Percentiles rank a stretch among this genome's conserved stretches.
Evolutionary conservation across 2,113 vertebrate genomes (phyloP).

Genomic region (Gopherus flavomarginatus): DNA sequence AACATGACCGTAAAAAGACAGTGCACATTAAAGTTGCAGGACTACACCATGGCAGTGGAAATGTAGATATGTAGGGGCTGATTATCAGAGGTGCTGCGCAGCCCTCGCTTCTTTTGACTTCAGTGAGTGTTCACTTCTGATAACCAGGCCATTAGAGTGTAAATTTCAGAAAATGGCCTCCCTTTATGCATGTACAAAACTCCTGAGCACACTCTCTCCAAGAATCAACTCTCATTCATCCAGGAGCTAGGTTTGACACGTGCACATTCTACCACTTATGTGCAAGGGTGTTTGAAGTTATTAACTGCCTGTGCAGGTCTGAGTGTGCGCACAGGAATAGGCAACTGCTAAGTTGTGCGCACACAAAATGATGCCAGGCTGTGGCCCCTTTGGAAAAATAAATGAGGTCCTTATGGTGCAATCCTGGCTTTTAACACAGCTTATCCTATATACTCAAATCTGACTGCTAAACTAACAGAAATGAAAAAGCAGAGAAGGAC

Average conservation of each 20-base stretch:
- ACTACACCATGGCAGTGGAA: not conserved
- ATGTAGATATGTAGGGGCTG: not conserved
- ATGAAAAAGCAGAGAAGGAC: not conserved
- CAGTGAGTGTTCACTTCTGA: not conserved
- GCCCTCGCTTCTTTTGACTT: not conserved
- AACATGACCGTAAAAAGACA: not conserved
- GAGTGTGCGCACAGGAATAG: not conserved
- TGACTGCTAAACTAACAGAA: not conserved
- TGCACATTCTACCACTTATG: not conserved
- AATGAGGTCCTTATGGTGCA: not conserved
- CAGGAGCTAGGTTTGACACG: slow-evolving; percentile 7
- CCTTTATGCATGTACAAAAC: not conserved
- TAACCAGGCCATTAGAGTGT: not conserved
- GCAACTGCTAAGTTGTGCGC: not conserved
- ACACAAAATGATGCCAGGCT: not conserved
- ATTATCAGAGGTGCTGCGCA: not conserved
- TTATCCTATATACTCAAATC: not conserved
- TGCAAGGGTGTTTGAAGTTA: not conserved
- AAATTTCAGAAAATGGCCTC: not conserved
- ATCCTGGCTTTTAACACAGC: not conserved
- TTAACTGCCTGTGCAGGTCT: not conserved
- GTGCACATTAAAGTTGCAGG: not conserved
- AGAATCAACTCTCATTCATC: not conserved
- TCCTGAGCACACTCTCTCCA: not conserved
- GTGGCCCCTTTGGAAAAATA: not conserved